Base-by-base conservation (phyloP, 2,113 vertebrate species). In the Cariama cristata region DNA sequence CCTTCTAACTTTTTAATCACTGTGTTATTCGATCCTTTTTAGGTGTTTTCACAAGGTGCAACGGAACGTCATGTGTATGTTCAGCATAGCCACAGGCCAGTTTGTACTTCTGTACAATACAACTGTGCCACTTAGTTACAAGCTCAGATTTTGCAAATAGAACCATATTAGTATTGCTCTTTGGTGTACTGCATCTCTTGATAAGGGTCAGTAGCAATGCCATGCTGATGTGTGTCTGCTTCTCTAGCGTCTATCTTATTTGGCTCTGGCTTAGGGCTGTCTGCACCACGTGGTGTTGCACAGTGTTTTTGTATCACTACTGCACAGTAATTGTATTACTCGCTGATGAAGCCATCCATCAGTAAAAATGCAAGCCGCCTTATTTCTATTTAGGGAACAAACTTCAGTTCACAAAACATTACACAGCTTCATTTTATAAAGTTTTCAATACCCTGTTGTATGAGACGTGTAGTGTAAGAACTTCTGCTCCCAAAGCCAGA, bases 11-110 rank as follows among this genome's bases (percentile, higher is more conserved):
- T 26, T 76, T 26, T 20, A 20, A 4, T 38, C 47, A 7, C 22
- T 69, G 53, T 33, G 28, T 28, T 32, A 4, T 32, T 50, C 26
- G 24, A 40, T 6, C 14, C 23, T 23, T 77, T 82, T 14, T 5
- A 23, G n/a, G n/a, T 30, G 2, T 35, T 15, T 58, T 79, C 24
- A 49, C 38, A 26, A 71, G 52, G 28, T 45, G 10, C 17, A 26
- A 0, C 6, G 40, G 12, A 55, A 24, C 2, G 3, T 14, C 38
- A 11, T 2, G 0, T 4, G 4, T 67, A 49, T 40, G 44, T 88
- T 66, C 24, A 42, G 68, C 14, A 18, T 26, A 50, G 14, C 55
- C 80, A 13, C 8, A 42, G 59, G 19, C 24, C 53, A 14, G 27
- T 60, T n/a, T 23, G 59, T 74, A 11, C 10, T 60, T n/a, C 40